Base-by-base conservation (phyloP, 2,888 invertebrate genomes). In the Oligia strigilis region DNA sequence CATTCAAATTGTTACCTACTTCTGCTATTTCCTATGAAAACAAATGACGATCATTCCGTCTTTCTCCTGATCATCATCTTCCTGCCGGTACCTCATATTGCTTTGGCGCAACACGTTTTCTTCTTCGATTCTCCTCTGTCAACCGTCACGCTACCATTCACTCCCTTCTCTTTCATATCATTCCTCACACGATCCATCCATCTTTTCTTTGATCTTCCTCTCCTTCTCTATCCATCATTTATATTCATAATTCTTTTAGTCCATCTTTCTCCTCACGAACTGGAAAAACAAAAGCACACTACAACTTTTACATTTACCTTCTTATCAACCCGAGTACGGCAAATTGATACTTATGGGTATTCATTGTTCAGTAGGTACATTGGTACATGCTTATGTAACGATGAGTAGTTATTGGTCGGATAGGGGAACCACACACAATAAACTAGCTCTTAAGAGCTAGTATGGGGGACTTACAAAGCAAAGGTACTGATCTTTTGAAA, bases 391-490 rank as follows among this genome's bases (percentile, higher is more conserved):
- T 14, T 9, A 40, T 29, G n/a, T 36, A 77, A 9, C n/a, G 80
- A 66, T 78, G 65, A 72, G 43, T n/a, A 67, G 36, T 23, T 60
- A 52, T 23, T 64, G 43, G 52, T 62, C 49, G 58, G n/a, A 60
- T 36, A 73, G 80, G 71, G 80, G 69, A 72, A 36, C 72, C 67
- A 13, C 23, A 29, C 14, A 80, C 58, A 84, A 72, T 62, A 64
- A 71, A 66, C 19, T 11, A 66, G 36, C 65, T 69, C 69, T 58
- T 46, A 49, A 62, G 70, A 60, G n/a, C 9, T 60, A 29, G 1
- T 29, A 43, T 46, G 67, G 62, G 52, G 84, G 46, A 84, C 71
- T 62, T 43, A 69, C 52, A 73, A 73, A 84, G 72, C 72, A 66
- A 13, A 49, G 4, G 49, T 19, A 60, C 14, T 46, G 23, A 40